Base-by-base conservation (phyloP, 2,113 vertebrate species). In the Lynx canadensis region DNA sequence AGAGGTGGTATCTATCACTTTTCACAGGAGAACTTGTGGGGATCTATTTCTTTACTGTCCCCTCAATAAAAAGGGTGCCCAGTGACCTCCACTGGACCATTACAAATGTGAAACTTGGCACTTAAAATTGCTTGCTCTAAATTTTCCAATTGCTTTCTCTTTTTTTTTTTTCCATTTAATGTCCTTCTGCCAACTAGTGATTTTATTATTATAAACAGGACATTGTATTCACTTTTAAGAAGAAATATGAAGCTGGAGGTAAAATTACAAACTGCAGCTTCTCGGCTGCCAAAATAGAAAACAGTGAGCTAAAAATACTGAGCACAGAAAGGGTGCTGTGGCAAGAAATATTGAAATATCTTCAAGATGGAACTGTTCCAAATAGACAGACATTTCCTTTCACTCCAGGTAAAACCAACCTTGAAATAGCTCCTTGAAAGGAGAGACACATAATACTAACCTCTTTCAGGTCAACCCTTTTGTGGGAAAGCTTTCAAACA, bases 151-250 rank as follows among this genome's bases (percentile, higher is more conserved):
- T 98, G 98, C 99, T 98, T 98, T 98, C 98, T 98, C 98, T 98
- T 95, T 33, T 87, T 78, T 23, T 98, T 98, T 98, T 97, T 98
- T 97, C 98, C 98, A 96, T 98, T 98, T 98, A 98, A 98, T 98
- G 98, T 98, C 98, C 96, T 98, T 97, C 98, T 99, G 99, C 99
- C 99, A 99, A 98, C 98, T 98, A 97, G 98, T 99, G 98, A 99
- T 99, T 99, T 99, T 99, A 99, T 99, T 99, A 99, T 99, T 99
- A 99, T 99, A 99, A 99, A 99, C 99, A 99, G 99, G 99, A 99
- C 98, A 99, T 99, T 99, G 98, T 99, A 99, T 99, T 99, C 98
- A 98, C 98, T 99, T 99, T 99, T 99, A 98, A 99, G 98, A 98
- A 99, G 99, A 99, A 99, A 99, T 99, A 98, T 99, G 99, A 99